Conservation (phyloP, 2,113 vertebrate species). For the Ceyx margarethae region DNA sequence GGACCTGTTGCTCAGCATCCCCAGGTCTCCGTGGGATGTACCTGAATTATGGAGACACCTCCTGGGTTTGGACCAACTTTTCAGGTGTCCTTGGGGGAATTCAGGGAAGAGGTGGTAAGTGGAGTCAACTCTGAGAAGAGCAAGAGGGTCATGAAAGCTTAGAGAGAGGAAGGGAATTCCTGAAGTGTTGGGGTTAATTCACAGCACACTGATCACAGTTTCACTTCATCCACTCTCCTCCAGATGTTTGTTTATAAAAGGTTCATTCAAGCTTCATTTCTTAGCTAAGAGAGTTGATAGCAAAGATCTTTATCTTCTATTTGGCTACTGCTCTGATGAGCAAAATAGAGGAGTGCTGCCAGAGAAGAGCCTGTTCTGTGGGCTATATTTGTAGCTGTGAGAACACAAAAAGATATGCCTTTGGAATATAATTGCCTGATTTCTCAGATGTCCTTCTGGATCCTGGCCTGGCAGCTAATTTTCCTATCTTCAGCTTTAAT, state of each 20-base stretch:
- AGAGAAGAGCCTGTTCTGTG: constrained; percentile 43
- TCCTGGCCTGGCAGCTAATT: not conserved
- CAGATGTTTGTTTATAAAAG: constrained; percentile 49
- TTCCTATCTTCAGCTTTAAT: constrained; percentile 2
- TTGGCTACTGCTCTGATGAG: constrained; percentile 22
- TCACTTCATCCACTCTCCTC: not conserved
- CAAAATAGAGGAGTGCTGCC: constrained; percentile 8
- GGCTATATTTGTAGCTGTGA: constrained; percentile 61
- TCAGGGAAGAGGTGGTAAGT: not conserved
- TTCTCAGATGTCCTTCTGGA: constrained; percentile 59
- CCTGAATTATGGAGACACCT: not conserved
- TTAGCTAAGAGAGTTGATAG: constrained; percentile 32
- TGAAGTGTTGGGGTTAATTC: not conserved
- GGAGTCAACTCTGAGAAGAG: not conserved
- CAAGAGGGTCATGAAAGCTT: not conserved
- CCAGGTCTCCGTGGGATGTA: not conserved
- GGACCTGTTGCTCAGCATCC: not conserved
- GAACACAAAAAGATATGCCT: constrained; percentile 55
- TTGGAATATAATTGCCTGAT: constrained; percentile 46
- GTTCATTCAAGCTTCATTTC: constrained; percentile 32
- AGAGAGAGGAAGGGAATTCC: not conserved
- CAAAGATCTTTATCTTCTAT: constrained; percentile 30
- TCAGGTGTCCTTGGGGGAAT: not conserved
- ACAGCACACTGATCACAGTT: not conserved
- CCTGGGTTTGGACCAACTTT: not conserved